Base-by-base conservation (phyloP, 2,113 vertebrate species). In the Neogale vison region DNA sequence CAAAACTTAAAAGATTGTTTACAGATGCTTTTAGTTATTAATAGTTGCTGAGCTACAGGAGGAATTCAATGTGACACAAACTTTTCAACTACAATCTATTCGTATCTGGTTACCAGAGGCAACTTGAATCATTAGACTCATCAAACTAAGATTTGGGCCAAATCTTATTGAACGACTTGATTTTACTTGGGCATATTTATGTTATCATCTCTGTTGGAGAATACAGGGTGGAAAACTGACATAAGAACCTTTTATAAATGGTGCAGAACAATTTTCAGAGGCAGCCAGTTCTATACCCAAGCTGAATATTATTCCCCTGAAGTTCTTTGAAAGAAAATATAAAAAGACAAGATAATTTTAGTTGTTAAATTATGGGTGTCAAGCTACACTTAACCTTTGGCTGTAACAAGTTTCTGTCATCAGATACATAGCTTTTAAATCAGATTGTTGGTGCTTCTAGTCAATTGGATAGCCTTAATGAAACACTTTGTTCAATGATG, bases 341-440 rank as follows among this genome's bases (percentile, higher is more conserved):
- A 95, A 96, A 26, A 82, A 93, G 93, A 97, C 96, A 98, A 97
- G 88, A 86, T 98, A 97, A 97, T 93, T 98, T 97, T 24, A 90
- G 92, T 61, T 91, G 84, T 84, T 96, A 97, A 98, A 97, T 98
- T 96, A 96, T 93, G 59, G 74, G 52, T 86, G 74, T 95, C 89
- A 97, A 95, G 50, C 80, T 92, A 50, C 29, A 71, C 69, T 93
- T 96, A 95, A 96, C 94, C 85, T 97, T 97, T 95, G 79, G 55
- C 50, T 93, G 59, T 95, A 96, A 96, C n/a, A 91, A 94, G 52
- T 91, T 93, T 95, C 74, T 91, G 67, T 93, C 92, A 94, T 94
- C 74, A 85, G 90, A 93, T 79, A 79, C 34, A 83, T 47, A 96
- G 80, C 82, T 96, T 91, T 91, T 83, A 97, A 96, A 96, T 95